Percentiles rank a stretch among this genome's conserved stretches.
phyloP scores from a whole-genome alignment of 2,113 vertebrate genomes.

The Boulengeromyrus knoepffleri region DNA sequence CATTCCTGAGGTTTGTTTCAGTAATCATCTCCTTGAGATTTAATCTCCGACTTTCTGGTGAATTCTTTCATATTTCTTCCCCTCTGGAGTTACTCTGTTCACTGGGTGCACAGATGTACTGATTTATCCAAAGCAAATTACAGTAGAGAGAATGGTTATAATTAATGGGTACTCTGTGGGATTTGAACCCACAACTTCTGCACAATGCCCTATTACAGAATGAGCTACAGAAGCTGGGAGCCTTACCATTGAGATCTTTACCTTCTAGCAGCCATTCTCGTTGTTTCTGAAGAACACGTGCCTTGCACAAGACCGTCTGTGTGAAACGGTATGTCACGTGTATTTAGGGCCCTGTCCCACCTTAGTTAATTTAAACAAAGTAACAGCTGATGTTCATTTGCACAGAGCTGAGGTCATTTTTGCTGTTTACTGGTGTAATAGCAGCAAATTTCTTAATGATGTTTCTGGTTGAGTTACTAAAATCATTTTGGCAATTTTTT shows the following conservation, averaged over 20 bases:
- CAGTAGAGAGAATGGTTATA: not conserved
- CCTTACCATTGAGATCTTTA: not conserved
- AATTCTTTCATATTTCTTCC: not conserved
- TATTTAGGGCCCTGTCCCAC: not conserved
- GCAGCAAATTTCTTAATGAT: not conserved
- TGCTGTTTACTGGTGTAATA: not conserved
- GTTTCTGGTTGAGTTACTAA: not conserved
- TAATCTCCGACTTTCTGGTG: not conserved
- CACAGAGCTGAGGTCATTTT: not conserved
- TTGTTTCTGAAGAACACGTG: not conserved
- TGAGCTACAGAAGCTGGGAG: not conserved
- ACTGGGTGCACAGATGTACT: not conserved
- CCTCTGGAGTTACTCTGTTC: not conserved
- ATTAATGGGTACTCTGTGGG: not conserved
- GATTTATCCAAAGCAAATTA: not conserved
- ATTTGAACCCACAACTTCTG: not conserved
- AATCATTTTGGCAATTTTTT: not conserved
- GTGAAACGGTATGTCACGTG: not conserved
- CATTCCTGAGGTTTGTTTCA: not conserved
- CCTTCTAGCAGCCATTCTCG: not conserved
- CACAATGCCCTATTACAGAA: not conserved
- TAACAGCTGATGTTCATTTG: not conserved
- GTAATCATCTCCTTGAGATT: not conserved
- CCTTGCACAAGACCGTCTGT: not conserved
- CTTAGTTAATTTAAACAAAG: not conserved